Evolutionary conservation across 2,797 vertebrate genomes (phyloP), one percentile per base, ranked within the genome.

Genomic region (Neopelma chrysocephalum): DNA sequence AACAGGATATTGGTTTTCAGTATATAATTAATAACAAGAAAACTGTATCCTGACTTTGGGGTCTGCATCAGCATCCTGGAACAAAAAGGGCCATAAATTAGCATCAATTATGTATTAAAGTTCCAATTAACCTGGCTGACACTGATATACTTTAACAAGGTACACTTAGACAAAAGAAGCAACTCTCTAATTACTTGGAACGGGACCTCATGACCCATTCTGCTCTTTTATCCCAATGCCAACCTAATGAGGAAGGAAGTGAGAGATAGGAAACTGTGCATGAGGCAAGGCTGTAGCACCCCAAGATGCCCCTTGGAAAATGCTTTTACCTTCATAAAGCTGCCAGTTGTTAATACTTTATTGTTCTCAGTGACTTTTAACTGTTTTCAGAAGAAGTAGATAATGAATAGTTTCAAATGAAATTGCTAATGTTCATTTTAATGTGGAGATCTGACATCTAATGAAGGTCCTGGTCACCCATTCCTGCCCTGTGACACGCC

Each of bases 21-120:
- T 98, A 98, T 98, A 98, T 98, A 98, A 98, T 98, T 98, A 98
- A 98, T 98, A 98, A 97, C 96, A 97, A 98, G 98, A 98, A 98
- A 98, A 98, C 93, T 98, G 97, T 98, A 98, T 97, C 97, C 97
- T 94, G 97, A 98, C 97, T 98, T 98, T 97, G 96, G 97, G 97
- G 97, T 97, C 97, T 31, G 70, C 97, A 96, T 97, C 94, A 97
- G 97, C 95, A 97, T 98, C 95, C 95, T 92, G 95, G 97, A 98
- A 98, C 97, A 98, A 98, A 98, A 98, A 98, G 93, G 89, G 96
- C 98, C 98, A 98, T 98, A 98, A 98, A 98, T 98, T 98, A 98
- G 96, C 98, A 98, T 98, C 97, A 98, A 98, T 98, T 98, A 98
- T 98, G 97, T 96, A 98, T 98, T 98, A 98, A 98, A 98, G 97